These are phyloP conservation scores for Thalassaphorura encarpata DNA, from an alignment of 1,140 invertebrate species.

Conservation along the genomic window DNA sequence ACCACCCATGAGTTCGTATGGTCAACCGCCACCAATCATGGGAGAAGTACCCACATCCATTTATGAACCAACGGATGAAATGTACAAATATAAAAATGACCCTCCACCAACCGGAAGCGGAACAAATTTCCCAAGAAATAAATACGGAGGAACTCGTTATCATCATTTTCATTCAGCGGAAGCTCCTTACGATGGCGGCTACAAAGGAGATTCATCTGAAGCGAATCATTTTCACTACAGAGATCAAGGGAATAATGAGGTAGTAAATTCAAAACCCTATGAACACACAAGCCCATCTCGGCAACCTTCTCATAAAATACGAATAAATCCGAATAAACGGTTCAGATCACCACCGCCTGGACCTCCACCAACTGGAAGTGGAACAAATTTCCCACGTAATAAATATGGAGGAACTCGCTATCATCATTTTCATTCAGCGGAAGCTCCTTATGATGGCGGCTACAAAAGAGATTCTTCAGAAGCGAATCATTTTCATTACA, in stretches of 20 bases:
- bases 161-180: background rate
- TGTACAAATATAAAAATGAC: background rate
- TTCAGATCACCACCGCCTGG: background rate
- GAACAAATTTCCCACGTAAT: background rate
- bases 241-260: too few species aligned
- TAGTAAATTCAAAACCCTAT: too few species aligned
- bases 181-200: too few species aligned
- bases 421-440: background rate
- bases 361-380: background rate
- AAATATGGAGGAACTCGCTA: background rate
- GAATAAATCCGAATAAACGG: background rate
- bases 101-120: background rate
- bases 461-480: too few species aligned
- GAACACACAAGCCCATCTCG: too few species aligned
- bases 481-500: too few species aligned
- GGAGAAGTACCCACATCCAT: background rate
- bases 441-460: too few species aligned
- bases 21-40: slow-evolving; percentile 14
- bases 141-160: background rate
- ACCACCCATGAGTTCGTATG: slow-evolving; percentile 9
- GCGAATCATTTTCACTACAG: too few species aligned
- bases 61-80: background rate
- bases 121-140: background rate
- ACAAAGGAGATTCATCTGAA: too few species aligned
- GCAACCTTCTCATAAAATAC: too few species aligned